Percentiles rank a stretch among this genome's conserved stretches.
Conservation (phyloP, 2,113 vertebrate species). For the Micronisus gabar region DNA sequence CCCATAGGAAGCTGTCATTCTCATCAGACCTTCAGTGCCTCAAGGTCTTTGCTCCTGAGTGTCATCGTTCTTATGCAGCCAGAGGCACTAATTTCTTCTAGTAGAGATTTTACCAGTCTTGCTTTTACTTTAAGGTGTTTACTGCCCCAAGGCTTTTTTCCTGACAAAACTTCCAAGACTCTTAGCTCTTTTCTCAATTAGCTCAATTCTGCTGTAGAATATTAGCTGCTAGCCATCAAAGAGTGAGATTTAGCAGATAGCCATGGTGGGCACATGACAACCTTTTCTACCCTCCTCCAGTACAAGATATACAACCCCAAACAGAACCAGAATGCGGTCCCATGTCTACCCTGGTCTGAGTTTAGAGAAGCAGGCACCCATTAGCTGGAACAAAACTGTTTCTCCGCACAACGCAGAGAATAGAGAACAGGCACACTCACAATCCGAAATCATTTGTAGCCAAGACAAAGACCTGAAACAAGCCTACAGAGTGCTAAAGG, state of each 20-base stretch:
- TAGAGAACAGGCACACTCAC: not conserved
- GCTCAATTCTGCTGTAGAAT: not conserved
- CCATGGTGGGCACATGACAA: not conserved
- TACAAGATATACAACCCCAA: not conserved
- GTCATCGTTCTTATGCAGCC: not conserved
- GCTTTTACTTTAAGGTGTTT: not conserved
- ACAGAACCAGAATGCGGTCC: not conserved
- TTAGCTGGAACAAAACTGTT: not conserved
- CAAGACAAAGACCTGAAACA: not conserved
- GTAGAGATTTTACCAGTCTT: not conserved
- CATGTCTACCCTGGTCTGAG: fast-evolving
- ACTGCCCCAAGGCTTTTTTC: not conserved
- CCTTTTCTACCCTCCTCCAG: not conserved
- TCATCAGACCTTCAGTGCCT: not conserved
- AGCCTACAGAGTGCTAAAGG: not conserved
- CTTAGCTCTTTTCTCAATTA: not conserved
- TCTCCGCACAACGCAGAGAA: not conserved
- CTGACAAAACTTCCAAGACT: not conserved
- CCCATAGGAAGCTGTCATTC: not conserved
- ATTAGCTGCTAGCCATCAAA: not conserved
- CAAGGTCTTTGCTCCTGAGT: not conserved
- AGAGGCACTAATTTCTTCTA: not conserved
- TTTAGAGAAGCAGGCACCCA: not conserved
- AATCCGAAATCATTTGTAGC: not conserved
- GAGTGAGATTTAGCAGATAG: not conserved